These are phyloP conservation scores for Dione juno DNA, from an alignment of 2,888 invertebrate species.

Conservation along the genomic window DNA sequence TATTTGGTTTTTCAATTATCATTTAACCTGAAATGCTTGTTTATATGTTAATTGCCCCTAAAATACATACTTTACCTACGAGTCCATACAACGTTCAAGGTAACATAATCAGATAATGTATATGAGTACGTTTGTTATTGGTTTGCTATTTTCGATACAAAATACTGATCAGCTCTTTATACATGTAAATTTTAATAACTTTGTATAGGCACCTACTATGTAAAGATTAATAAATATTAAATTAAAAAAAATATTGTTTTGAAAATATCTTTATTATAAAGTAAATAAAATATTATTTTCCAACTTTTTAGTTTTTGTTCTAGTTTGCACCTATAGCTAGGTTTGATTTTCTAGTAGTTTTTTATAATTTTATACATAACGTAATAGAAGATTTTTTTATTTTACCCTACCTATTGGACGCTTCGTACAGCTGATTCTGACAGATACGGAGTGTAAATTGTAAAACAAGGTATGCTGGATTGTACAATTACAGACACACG, in stretches of 20 bases:
- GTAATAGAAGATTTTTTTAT: too few species aligned
- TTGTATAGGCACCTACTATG: too few species aligned
- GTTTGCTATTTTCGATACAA: slow-evolving; percentile 61
- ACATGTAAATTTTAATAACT: too few species aligned
- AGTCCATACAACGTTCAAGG: slow-evolving; percentile 57
- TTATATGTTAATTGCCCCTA: slow-evolving; percentile 54
- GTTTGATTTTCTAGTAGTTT: too few species aligned
- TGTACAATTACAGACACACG: slow-evolving; percentile 51
- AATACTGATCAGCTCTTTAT: slow-evolving; percentile 45
- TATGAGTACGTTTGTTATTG: slow-evolving; percentile 58
- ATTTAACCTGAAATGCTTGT: slow-evolving; percentile 57
- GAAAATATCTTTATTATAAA: too few species aligned
- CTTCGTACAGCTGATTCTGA: slow-evolving; percentile 43
- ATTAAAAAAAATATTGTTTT: too few species aligned
- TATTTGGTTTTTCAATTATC: slow-evolving; percentile 77
- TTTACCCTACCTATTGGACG: slow-evolving; percentile 43
- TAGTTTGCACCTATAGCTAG: too few species aligned
- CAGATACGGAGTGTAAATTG: slow-evolving; percentile 45
- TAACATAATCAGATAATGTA: slow-evolving; percentile 69
- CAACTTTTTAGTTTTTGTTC: too few species aligned
- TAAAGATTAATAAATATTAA: too few species aligned
- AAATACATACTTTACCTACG: slow-evolving; percentile 66
- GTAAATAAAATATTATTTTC: too few species aligned
- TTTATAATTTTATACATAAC: too few species aligned
- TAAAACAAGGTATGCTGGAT: slow-evolving; percentile 46